phyloP scores from a whole-genome alignment of 2,797 vertebrate genomes.

The Acipenser transmontanus region DNA sequence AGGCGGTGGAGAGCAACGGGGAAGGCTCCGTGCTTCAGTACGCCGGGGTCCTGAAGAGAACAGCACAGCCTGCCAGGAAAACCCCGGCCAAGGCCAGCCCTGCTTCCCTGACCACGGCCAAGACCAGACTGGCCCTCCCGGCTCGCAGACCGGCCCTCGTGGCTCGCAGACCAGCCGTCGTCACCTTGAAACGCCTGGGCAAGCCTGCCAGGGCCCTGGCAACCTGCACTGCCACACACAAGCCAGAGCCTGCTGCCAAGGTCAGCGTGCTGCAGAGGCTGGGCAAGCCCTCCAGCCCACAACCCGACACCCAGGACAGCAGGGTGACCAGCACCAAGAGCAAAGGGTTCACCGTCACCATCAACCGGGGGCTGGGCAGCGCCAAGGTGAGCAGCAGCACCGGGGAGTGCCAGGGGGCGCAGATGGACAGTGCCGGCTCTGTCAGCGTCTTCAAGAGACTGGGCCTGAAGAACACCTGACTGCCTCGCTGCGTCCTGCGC shows the following conservation, averaged over 20 bases:
- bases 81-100: constrained; percentile 28
- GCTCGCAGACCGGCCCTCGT: too few species aligned
- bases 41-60: constrained; percentile 77
- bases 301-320: constrained; percentile 77
- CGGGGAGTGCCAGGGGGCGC: constrained; percentile 60
- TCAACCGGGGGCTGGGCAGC: constrained; percentile 49
- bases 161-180: constrained; percentile 19
- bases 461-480: constrained; percentile 67
- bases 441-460: constrained; percentile 86
- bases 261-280: constrained; percentile 71
- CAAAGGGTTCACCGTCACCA: constrained; percentile 50
- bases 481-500: not conserved
- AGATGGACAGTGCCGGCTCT: constrained; percentile 70
- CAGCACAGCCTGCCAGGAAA: constrained; percentile 41
- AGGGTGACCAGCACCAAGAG: constrained; percentile 76
- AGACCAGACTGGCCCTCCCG: constrained; percentile 51
- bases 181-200: constrained; percentile 57
- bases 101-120: constrained; percentile 5
- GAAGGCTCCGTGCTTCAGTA: constrained; percentile 81
- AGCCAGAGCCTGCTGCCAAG: constrained; percentile 49
- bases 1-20: constrained; percentile 67
- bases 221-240: constrained; percentile 39
- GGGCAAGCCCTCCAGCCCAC: constrained; percentile 49
- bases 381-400: constrained; percentile 76
- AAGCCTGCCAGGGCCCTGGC: constrained; percentile 43